Conservation (phyloP, 2,888 invertebrate genomes). For the Pseudococcus jackbeardsleyi region DNA sequence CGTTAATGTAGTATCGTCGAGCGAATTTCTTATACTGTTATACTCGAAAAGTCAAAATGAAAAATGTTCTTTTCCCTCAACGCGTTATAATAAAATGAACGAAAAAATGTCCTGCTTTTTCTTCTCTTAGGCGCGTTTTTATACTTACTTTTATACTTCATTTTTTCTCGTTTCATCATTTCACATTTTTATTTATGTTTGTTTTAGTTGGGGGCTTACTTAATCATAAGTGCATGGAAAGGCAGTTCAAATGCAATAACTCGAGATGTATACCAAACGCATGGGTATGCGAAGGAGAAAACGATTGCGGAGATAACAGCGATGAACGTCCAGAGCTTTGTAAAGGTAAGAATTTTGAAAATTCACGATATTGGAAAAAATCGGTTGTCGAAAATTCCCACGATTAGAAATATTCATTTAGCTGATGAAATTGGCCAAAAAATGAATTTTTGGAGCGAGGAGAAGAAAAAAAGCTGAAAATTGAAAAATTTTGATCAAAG, state of each 20-base stretch:
- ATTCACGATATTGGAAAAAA: neutral
- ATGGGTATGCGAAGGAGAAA: constrained; percentile 64
- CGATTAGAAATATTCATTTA: no score
- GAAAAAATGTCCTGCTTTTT: neutral
- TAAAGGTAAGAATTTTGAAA: constrained; percentile 55
- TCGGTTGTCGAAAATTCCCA: no score
- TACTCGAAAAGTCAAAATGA: constrained; percentile 7
- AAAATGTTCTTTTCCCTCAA: constrained; percentile 4
- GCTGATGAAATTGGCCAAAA: no score
- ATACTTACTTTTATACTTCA: neutral
- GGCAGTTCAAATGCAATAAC: constrained; percentile 61
- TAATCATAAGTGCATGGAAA: neutral
- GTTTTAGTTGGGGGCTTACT: neutral
- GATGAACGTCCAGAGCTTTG: constrained; percentile 61
- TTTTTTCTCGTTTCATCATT: constrained; percentile 1
- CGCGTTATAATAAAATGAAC: constrained; percentile 12
- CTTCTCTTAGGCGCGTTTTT: neutral
- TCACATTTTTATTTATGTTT: neutral
- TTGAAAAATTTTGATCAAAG: no score
- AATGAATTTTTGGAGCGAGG: no score
- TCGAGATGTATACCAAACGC: constrained; percentile 22
- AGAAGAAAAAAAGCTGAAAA: no score
- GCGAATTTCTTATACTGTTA: neutral
- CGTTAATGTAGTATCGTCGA: neutral
- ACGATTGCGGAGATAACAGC: constrained; percentile 63